Evolutionary conservation across 2,113 vertebrate species (phyloP).

Genomic region (Ictalurus furcatus): DNA sequence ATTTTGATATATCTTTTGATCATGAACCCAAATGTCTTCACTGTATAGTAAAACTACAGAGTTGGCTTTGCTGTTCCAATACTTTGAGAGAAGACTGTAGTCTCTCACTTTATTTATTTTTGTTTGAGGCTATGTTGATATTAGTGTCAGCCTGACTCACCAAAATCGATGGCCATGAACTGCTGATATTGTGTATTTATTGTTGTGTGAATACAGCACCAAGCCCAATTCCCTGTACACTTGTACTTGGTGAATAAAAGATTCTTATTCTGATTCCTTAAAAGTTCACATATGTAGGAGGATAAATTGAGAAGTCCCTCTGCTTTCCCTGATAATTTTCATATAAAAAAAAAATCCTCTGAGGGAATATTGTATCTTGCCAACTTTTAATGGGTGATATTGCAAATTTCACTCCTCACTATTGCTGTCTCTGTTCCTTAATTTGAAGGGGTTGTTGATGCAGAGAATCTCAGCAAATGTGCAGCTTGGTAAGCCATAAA

Average conservation of each 20-base stretch:
- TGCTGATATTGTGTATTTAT: neutral
- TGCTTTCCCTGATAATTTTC: neutral
- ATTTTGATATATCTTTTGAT: too few species aligned
- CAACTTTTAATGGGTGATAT: neutral
- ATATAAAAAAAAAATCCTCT: neutral
- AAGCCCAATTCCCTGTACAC: neutral
- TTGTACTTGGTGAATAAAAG: neutral
- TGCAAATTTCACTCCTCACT: neutral
- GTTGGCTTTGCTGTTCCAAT: too few species aligned
- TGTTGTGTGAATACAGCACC: conserved; percentile 4
- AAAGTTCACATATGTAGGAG: neutral
- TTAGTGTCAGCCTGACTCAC: neutral
- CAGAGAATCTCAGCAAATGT: neutral
- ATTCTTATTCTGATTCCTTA: neutral
- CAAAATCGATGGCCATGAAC: neutral
- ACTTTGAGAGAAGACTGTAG: too few species aligned
- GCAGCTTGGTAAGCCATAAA: neutral
- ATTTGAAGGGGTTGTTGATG: neutral
- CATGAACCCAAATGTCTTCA: too few species aligned
- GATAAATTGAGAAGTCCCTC: neutral
- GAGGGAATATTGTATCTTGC: neutral
- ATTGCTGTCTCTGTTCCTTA: neutral
- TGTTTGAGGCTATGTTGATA: neutral
- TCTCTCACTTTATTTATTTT: neutral
- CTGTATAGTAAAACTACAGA: too few species aligned